Conservation (phyloP, 2,888 invertebrate genomes). For the Neuroscelio doddi region DNA sequence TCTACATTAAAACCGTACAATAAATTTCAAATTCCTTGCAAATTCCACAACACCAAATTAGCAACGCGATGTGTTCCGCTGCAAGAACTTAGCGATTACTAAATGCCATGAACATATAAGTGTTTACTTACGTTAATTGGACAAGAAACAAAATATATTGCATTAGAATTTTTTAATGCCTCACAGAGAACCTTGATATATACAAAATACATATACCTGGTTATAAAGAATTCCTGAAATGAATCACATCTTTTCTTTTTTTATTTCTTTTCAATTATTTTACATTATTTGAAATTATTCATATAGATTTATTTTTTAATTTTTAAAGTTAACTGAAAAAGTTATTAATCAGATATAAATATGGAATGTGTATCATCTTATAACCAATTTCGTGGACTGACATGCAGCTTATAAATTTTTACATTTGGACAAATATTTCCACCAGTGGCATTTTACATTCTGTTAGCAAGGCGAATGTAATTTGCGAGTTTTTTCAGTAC, state of each 20-base stretch:
- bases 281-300: too few species aligned
- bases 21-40: background rate
- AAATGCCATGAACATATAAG: conserved; percentile 5
- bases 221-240: too few species aligned
- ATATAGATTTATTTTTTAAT: too few species aligned
- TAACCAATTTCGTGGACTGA: too few species aligned
- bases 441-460: background rate
- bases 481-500: background rate
- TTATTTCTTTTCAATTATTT: too few species aligned
- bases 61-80: background rate
- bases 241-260: too few species aligned
- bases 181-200: background rate
- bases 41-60: background rate
- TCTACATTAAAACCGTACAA: background rate
- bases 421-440: background rate
- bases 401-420: background rate
- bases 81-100: background rate
- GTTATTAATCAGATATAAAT: too few species aligned
- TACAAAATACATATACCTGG: background rate
- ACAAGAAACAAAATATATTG: background rate
- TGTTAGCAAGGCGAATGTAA: conserved; percentile 3
- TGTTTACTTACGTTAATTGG: conserved; percentile 1
- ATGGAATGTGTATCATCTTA: too few species aligned
- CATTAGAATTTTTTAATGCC: background rate
- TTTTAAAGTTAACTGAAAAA: too few species aligned